These are phyloP conservation scores for Frankliniella fusca DNA, from an alignment of 2,888 invertebrate genomes.

Conservation along the genomic window DNA sequence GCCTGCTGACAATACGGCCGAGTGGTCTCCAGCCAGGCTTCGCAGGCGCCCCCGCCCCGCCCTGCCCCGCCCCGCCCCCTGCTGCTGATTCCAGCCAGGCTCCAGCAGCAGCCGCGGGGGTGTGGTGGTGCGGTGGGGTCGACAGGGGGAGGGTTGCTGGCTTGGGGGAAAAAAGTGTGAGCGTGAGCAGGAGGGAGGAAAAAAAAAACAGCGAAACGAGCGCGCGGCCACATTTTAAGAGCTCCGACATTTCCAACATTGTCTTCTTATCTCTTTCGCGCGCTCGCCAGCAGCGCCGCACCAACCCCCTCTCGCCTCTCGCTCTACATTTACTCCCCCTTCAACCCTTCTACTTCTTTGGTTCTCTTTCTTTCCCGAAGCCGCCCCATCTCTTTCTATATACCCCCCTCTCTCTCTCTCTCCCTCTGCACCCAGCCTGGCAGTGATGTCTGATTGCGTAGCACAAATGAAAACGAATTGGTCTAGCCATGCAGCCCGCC, in stretches of 20 bases:
- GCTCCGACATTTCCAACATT: no score
- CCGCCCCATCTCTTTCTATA: neutral
- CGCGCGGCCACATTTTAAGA: no score
- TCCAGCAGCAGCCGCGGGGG: neutral
- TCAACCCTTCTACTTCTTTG: neutral
- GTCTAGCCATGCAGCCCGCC: neutral
- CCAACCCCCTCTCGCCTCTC: neutral
- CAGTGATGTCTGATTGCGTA: neutral
- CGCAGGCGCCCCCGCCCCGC: no score
- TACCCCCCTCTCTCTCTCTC: neutral
- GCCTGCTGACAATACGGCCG: no score
- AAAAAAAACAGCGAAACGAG: no score
- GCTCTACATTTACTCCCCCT: neutral
- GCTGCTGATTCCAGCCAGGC: neutral
- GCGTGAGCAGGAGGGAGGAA: no score
- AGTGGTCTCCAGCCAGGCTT: no score
- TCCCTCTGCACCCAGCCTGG: neutral
- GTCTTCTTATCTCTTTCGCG: neutral
- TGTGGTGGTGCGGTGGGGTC: no score
- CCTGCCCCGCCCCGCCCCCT: no score
- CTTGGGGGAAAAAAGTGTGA: no score
- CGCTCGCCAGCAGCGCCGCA: neutral
- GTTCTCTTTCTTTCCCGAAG: neutral
- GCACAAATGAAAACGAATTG: slow-evolving; percentile 6
- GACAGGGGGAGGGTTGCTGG: no score